These are phyloP conservation scores for Drepana falcataria DNA, from an alignment of 2,888 invertebrate genomes.

Conservation along the genomic window DNA sequence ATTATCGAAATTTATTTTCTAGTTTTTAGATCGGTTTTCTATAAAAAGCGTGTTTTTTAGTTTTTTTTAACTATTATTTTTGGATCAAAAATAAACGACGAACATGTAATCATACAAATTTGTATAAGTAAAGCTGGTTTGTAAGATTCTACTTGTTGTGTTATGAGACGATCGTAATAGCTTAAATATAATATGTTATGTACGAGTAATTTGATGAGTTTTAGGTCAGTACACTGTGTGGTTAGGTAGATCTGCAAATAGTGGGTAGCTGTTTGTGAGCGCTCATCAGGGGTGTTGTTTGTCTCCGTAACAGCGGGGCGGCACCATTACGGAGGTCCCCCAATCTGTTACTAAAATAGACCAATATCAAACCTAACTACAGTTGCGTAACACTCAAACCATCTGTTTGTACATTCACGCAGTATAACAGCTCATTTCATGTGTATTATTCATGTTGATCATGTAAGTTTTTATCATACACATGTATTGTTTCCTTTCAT, in stretches of 20 bases:
- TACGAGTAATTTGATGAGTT: slow-evolving; percentile 16
- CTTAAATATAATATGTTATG: slow-evolving; percentile 5
- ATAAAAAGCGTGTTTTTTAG: too few relatives aligned
- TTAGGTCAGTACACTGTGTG: slow-evolving; percentile 18
- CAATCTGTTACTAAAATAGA: slow-evolving; percentile 24
- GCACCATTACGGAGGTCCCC: slow-evolving; percentile 14
- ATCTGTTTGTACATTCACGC: neutral
- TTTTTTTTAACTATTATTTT: too few relatives aligned
- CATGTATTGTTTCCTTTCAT: too few relatives aligned
- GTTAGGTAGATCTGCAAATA: slow-evolving; percentile 30
- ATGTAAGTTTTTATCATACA: too few relatives aligned
- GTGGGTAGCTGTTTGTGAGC: slow-evolving; percentile 33
- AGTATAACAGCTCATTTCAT: too few relatives aligned
- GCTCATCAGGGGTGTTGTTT: slow-evolving; percentile 22
- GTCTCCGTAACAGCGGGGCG: slow-evolving; percentile 27
- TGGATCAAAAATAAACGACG: too few relatives aligned
- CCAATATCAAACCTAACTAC: slow-evolving; percentile 8
- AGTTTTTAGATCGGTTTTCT: too few relatives aligned
- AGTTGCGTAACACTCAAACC: slow-evolving; percentile 4
- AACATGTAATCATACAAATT: too few relatives aligned
- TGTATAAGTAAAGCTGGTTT: neutral
- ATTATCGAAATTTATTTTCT: too few relatives aligned
- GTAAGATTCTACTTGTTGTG: neutral
- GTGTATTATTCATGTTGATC: too few relatives aligned
- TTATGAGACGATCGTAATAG: neutral